Conservation (phyloP, 2,797 vertebrate species). For the Pagetopsis macropterus region DNA sequence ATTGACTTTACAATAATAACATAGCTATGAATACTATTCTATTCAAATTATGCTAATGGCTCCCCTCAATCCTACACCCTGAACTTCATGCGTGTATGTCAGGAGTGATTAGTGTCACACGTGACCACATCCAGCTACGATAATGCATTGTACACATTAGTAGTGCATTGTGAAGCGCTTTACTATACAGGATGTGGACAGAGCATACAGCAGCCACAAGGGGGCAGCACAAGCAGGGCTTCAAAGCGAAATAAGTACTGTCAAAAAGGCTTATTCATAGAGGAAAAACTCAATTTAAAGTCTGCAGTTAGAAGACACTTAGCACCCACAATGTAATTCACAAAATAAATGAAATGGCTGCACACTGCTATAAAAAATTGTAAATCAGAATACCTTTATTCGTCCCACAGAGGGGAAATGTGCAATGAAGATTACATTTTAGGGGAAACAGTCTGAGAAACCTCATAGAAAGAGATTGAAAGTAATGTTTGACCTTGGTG, state of each 20-base stretch:
- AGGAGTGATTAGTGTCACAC: background rate
- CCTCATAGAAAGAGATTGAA: no score
- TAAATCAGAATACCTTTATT: no score
- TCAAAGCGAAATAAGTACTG: background rate
- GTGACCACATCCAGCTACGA: constrained; percentile 23
- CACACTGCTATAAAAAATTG: no score
- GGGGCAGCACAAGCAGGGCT: constrained; percentile 39
- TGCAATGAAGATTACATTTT: no score
- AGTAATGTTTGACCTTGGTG: no score
- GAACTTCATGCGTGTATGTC: background rate
- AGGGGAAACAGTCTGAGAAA: no score
- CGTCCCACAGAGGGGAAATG: no score
- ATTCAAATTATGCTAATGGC: no score
- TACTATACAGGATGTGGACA: background rate
- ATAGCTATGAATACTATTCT: no score
- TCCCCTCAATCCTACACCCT: no score
- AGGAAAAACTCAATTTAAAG: no score
- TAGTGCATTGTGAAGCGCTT: background rate
- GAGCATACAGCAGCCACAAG: constrained; percentile 28
- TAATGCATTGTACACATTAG: constrained; percentile 1
- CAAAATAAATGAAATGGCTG: background rate
- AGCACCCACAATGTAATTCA: background rate
- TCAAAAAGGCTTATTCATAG: background rate
- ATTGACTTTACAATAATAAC: no score
- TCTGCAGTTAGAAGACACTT: background rate